Evolutionary conservation across 2,888 invertebrate species (phyloP).

Genomic region (Lacanobia wlatinum): DNA sequence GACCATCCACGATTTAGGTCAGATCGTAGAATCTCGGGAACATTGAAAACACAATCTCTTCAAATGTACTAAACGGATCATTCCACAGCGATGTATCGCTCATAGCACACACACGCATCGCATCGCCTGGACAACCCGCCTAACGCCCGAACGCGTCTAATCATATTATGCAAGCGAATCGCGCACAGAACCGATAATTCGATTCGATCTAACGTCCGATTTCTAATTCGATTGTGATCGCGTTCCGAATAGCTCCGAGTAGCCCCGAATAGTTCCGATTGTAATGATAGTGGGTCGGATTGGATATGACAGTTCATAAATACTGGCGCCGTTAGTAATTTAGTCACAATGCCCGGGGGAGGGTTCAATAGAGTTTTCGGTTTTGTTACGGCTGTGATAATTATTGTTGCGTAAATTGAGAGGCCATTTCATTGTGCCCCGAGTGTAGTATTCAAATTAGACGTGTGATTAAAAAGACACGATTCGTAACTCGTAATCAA

Average conservation of each 20-base stretch:
- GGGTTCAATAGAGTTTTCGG: conserved; percentile 44
- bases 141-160: conserved; percentile 56
- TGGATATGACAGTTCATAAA: conserved; percentile 64
- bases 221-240: conserved; percentile 83
- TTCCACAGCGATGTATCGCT: not conserved
- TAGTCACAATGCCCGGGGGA: conserved; percentile 57
- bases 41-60: not conserved
- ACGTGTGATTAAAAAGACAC: conserved; percentile 47
- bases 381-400: conserved; percentile 34
- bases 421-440: conserved; percentile 30
- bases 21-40: not conserved
- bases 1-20: not conserved
- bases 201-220: conserved; percentile 78
- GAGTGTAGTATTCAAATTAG: conserved; percentile 32
- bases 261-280: conserved; percentile 75
- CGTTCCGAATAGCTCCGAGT: conserved; percentile 70
- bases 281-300: conserved; percentile 73
- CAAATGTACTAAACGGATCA: not conserved
- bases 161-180: conserved; percentile 76
- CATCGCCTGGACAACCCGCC: conserved; percentile 11
- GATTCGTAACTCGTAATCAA: conserved; percentile 26
- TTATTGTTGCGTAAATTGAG: conserved; percentile 50
- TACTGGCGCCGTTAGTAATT: conserved; percentile 51
- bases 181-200: conserved; percentile 75
- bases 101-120: conserved; percentile 7